Base-by-base conservation (phyloP, 1,140 invertebrate species). In the Geopemphigus sp. region DNA sequence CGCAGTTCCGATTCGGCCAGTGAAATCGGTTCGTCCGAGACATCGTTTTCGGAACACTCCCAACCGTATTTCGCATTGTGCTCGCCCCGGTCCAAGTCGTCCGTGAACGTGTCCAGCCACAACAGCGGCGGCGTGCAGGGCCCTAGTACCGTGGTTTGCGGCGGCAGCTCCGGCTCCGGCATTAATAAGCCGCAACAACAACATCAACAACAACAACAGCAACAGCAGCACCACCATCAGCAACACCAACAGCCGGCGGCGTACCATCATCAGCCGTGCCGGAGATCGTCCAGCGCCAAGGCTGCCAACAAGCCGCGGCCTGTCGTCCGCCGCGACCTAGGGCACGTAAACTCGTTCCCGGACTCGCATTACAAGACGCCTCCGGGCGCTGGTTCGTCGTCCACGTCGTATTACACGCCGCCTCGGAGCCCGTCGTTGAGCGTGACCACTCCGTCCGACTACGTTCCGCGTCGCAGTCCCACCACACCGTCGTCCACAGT, bases 1-100 rank as follows among this genome's bases (percentile, higher is more conserved):
- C 73, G 73, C 2, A 76, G 73, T 61, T 76, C 73, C 19, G 73
- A 76, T 19, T 76, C 73, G 39, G 54, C 73, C 1, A 76, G 73
- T 32, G 73, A 76, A 24, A 57, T 76, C 14, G 73, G 73, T 19
- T 76, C 73, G n/a, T 57, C 73, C 56, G 73, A 76, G 32, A 76
- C 73, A 6, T 76, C 73, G 22, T 76, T 76, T 12, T 76, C 73
- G 32, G 73, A 76, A 76, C 53, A 3, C 4, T 59, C 72, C 12
- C 72, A 76, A 12, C 73, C 73, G 32, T 76, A 76, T 17, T 76
- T 76, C 10, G 73, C 73, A 0, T 3, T 76, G 14, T 78, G 74
- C 45, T 78, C 74, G 45, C 74, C 74, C 8, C 57, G 74, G 22
- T 78, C 74, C 15, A 78, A 78, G 56, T 78, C 74, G 14, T 59